Evolutionary conservation across 2,888 invertebrate species (phyloP), one percentile per base, ranked within the genome.

Genomic region (Lampropteryx suffumata): DNA sequence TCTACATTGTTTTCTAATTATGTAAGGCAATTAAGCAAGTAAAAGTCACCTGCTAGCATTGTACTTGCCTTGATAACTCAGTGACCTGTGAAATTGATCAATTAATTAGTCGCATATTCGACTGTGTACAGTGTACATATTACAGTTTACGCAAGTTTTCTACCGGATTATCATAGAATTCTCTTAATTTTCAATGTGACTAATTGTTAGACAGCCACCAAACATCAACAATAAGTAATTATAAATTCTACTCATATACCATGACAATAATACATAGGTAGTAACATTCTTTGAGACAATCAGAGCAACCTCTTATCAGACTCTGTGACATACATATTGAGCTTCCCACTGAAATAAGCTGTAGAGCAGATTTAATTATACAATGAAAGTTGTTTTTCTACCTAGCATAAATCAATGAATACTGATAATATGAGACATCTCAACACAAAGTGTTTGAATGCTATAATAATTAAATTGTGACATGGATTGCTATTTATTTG

Each of bases 251-350:
- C 33, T 35, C 7, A 34, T 24, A 28, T 10, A 33, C 7, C 1
- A 3, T 41, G 33, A 41, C 2, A 17, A 3, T 17, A 17, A 17
- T 2, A 17, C 4, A 4, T 17, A 4, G 17, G 4, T 3, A 17
- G 17, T 17, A 17, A 2, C 17, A 17, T 51, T 46, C 12, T 30
- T 27, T 8, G 12, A 45, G 2, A 32, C 4, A 48, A 45, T 26
- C 11, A 2, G 37, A 30, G 40, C 49, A 60, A 47, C 32, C 40
- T 50, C 50, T 55, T 61, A 59, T 58, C 59, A 48, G 41, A 21
- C 36, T 37, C 33, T 43, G 14, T 63, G 59, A 60, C 64, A 60
- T 32, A 62, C 40, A 53, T 57, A 51, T 42, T n/a, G n/a, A n/a
- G n/a, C n/a, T n/a, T n/a, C n/a, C n/a, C n/a, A n/a, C n/a, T n/a